Base-by-base conservation (phyloP, 2,797 vertebrate species). In the Rallus crepitans region DNA sequence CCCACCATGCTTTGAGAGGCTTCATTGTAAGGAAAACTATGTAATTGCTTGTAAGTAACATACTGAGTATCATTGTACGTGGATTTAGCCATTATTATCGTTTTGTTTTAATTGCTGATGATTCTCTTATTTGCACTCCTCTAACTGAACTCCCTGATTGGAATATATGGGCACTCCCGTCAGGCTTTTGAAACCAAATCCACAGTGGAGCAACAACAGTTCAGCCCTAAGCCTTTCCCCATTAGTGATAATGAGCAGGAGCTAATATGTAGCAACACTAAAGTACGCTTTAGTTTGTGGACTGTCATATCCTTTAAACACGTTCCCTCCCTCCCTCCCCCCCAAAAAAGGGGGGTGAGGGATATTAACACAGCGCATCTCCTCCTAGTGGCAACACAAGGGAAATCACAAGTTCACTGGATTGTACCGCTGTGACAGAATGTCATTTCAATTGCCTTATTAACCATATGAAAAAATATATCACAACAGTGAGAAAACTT, bases 401-500 rank as follows among this genome's bases (percentile, higher is more conserved):
- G 96, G 95, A 98, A 98, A 97, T 96, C 93, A 95, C 76, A 85
- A 94, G 88, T 84, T 90, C 86, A 30, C 52, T 45, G 87, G 82
- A 45, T 93, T 84, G 75, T 79, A 97, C 94, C 80, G 87, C 95
- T 98, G 98, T 99, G 99, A 99, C 99, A 99, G 99, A 98, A 98
- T 99, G 99, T 99, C 99, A 99, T 99, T 99, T 99, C 99, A 99
- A 99, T 99, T 99, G 98, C 94, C 97, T 98, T 98, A 98, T 98
- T 98, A 98, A 97, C 98, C 97, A 97, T 98, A 98, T 94, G 97
- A 98, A 98, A 98, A 98, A 98, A 98, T 98, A 98, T 97, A 98
- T 98, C 98, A 98, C 97, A 98, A 98, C 97, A 97, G 97, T 96
- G 96, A 97, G 97, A 98, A 98, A 98, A 98, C 97, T 98, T 98